Conservation (phyloP, 2,888 invertebrate genomes). For the Resseliella maxima region DNA sequence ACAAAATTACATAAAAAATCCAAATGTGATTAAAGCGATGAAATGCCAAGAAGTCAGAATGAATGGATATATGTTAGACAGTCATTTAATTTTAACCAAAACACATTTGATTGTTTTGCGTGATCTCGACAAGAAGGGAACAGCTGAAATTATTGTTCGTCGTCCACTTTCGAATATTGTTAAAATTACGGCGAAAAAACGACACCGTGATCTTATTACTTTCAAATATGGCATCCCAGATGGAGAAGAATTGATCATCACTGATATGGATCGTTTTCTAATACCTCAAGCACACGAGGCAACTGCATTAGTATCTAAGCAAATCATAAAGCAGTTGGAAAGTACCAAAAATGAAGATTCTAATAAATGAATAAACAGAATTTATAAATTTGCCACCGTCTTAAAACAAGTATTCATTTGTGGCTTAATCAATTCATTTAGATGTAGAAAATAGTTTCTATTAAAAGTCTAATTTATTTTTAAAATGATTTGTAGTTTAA, state of each 20-base stretch:
- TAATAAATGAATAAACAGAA: neutral
- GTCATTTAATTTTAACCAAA: constrained; percentile 86
- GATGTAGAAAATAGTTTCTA: too few species aligned
- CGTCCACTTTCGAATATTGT: constrained; percentile 92
- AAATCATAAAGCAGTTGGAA: constrained; percentile 76
- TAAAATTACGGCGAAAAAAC: constrained; percentile 96
- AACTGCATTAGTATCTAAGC: constrained; percentile 88
- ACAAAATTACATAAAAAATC: constrained; percentile 82
- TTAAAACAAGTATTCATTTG: too few species aligned
- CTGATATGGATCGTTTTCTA: constrained; percentile 91
- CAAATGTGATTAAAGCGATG: constrained; percentile 87
- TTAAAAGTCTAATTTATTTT: too few species aligned
- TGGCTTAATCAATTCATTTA: too few species aligned
- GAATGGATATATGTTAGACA: constrained; percentile 89
- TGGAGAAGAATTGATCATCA: constrained; percentile 82
- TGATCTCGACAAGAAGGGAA: constrained; percentile 80
- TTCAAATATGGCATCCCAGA: constrained; percentile 93
- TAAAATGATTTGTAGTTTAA: too few species aligned
- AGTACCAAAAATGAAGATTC: constrained; percentile 23
- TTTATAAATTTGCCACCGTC: too few species aligned
- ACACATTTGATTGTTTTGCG: constrained; percentile 88
- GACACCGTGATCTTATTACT: constrained; percentile 94
- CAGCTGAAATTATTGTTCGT: constrained; percentile 86
- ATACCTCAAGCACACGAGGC: constrained; percentile 93
- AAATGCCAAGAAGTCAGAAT: constrained; percentile 92